Conservation (phyloP, 2,113 vertebrate genomes). For the Bufo bufo region DNA sequence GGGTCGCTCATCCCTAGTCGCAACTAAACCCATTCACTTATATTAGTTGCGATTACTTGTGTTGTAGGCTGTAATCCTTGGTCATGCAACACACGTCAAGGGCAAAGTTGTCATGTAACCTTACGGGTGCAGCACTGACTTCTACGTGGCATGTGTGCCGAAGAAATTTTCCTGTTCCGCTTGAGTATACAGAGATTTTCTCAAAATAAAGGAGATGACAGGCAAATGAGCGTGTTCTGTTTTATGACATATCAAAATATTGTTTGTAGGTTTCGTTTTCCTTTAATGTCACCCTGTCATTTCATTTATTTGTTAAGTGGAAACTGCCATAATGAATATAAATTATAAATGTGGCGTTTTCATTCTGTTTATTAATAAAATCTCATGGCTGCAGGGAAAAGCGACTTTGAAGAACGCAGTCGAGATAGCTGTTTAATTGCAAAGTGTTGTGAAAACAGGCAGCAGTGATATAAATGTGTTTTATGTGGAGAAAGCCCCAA, state of each 20-base stretch:
- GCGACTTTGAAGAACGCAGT: conserved; percentile 7
- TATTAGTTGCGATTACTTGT: no score
- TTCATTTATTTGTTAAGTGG: conserved; percentile 1
- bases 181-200: background rate
- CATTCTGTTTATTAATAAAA: conserved; percentile 44
- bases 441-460: conserved; percentile 38
- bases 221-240: background rate
- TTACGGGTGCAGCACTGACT: background rate
- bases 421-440: conserved; percentile 38
- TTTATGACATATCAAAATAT: background rate
- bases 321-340: background rate
- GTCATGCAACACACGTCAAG: no score
- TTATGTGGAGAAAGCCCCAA: background rate
- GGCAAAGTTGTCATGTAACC: no score
- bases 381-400: conserved; percentile 3
- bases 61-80: no score
- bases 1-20: no score
- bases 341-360: conserved; percentile 24
- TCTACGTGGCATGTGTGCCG: background rate
- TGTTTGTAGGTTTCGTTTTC: background rate
- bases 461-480: conserved; percentile 22
- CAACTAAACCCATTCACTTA: no score
- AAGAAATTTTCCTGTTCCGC: background rate
- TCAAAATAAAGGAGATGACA: background rate
- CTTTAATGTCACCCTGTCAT: background rate